A percentile compares a stretch with the other conserved stretches of the same genome.
phyloP scores from a whole-genome alignment of 2,113 vertebrate species.

The Eptesicus fuscus region DNA sequence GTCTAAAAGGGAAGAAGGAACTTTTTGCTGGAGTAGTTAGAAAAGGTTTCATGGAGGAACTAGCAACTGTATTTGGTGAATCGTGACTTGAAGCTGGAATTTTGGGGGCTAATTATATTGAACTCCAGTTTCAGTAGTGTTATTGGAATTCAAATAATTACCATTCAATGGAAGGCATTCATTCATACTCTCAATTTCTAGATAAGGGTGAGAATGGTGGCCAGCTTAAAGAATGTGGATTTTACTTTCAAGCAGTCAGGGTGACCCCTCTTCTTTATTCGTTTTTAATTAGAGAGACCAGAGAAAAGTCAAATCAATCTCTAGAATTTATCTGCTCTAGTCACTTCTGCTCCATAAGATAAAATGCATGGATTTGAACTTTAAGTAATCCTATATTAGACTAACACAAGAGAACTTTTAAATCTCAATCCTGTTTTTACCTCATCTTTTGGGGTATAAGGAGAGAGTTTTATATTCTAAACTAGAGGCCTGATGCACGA shows the following conservation, averaged over 20 bases:
- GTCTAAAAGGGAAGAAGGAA: not conserved
- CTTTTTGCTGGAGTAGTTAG: not conserved
- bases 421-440: not conserved
- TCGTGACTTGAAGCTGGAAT: not conserved
- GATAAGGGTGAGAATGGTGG: not conserved
- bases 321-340: constrained; percentile 10
- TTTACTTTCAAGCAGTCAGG: not conserved
- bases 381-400: not conserved
- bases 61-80: not conserved
- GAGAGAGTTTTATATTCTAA: not conserved
- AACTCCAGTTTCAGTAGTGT: not conserved
- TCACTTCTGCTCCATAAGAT: not conserved
- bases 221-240: not conserved
- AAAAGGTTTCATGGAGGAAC: not conserved
- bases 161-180: not conserved
- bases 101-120: not conserved
- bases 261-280: not conserved
- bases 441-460: not conserved
- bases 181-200: not conserved
- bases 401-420: not conserved
- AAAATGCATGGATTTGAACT: not conserved
- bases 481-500: too few species aligned
- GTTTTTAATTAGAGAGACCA: not conserved
- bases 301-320: not conserved
- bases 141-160: not conserved